Evolutionary conservation across 2,888 invertebrate genomes (phyloP).

Genomic region (Antheraea assamensis): DNA sequence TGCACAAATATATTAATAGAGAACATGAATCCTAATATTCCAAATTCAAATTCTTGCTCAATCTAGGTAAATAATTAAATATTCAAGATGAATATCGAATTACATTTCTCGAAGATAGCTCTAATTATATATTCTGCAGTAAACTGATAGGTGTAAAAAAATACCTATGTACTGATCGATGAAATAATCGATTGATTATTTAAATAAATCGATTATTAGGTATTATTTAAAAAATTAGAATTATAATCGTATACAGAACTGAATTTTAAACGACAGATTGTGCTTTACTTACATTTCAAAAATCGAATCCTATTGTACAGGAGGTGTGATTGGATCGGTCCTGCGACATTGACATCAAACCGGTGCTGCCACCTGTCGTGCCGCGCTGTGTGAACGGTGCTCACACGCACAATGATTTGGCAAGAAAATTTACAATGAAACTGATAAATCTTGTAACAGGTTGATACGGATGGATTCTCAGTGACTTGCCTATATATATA

Average conservation of each 20-base stretch:
- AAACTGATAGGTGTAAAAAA: too few species aligned
- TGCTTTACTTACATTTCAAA: conserved; percentile 29
- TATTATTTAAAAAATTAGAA: too few species aligned
- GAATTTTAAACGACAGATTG: background rate
- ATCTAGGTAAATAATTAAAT: too few species aligned
- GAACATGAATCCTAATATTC: too few species aligned
- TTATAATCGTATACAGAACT: background rate
- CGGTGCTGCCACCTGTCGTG: conserved; percentile 69
- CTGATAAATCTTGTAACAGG: conserved; percentile 55
- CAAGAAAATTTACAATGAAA: conserved; percentile 47
- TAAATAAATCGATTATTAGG: too few species aligned
- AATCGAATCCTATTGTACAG: conserved; percentile 49
- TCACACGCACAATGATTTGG: conserved; percentile 75
- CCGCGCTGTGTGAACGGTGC: conserved; percentile 62
- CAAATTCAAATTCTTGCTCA: too few species aligned
- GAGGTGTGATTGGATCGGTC: conserved; percentile 53
- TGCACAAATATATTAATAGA: too few species aligned
- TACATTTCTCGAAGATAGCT: too few species aligned
- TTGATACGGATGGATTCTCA: conserved; percentile 43
- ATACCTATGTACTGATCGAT: too few species aligned
- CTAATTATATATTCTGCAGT: too few species aligned
- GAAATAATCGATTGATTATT: too few species aligned
- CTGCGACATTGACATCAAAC: conserved; percentile 49
- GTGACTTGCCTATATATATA: conserved; percentile 29
- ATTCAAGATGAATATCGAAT: too few species aligned